phyloP scores from a whole-genome alignment of 2,113 vertebrate species.

The Calonectris borealis region DNA sequence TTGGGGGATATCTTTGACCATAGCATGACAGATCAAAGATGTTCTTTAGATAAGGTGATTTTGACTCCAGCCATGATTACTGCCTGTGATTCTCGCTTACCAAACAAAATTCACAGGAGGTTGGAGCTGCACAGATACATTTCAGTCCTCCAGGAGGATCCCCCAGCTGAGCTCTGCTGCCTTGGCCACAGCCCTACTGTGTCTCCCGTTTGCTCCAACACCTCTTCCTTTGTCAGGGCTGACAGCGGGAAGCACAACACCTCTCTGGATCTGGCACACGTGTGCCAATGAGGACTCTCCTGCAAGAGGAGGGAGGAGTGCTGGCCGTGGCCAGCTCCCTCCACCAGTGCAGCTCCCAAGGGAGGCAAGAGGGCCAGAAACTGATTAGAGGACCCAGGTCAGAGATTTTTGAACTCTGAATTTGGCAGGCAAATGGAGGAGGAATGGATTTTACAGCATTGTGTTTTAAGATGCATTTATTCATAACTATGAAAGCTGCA shows the following conservation, averaged over 20 bases:
- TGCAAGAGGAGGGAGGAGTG: background rate
- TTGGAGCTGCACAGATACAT: background rate
- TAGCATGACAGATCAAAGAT: background rate
- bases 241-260: background rate
- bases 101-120: background rate
- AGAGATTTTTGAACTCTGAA: slow-evolving; percentile 22
- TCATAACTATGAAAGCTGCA: slow-evolving; percentile 10
- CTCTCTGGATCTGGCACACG: fast-evolving
- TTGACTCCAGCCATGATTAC: background rate
- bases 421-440: slow-evolving; percentile 15
- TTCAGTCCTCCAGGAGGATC: background rate
- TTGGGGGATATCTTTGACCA: background rate
- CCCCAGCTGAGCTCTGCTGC: background rate
- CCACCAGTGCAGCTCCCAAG: background rate
- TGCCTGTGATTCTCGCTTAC: background rate
- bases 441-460: slow-evolving; percentile 1
- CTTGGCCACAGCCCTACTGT: background rate
- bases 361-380: background rate
- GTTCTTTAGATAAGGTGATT: background rate
- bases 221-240: background rate
- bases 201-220: background rate
- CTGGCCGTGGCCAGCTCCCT: background rate
- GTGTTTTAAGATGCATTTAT: slow-evolving; percentile 48
- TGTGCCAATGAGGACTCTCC: background rate
- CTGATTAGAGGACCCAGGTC: slow-evolving; percentile 18